Percentiles rank a stretch among this genome's conserved stretches.
Evolutionary conservation across 2,797 vertebrate species (phyloP).

Genomic region (Pampus argenteus): DNA sequence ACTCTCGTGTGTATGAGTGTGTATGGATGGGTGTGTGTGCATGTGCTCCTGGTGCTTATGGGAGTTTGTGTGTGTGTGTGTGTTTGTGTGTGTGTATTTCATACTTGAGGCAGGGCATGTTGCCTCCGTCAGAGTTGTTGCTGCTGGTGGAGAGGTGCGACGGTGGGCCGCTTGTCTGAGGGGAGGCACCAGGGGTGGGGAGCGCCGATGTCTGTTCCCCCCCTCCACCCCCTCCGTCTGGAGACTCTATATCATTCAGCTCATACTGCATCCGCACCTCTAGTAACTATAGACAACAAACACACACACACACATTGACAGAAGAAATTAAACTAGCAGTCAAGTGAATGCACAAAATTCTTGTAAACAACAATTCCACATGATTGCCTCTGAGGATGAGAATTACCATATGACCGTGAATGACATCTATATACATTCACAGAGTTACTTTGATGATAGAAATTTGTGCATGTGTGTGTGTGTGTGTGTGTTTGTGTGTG

Average conservation of each 20-base stretch:
- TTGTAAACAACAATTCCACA: slow-evolving; percentile 14
- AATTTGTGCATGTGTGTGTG: slow-evolving; percentile 36
- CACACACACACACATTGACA: slow-evolving; percentile 27
- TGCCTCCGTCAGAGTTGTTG: slow-evolving; percentile 97
- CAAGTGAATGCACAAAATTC: not conserved
- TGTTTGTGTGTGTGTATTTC: slow-evolving; percentile 40
- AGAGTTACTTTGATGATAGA: slow-evolving; percentile 39
- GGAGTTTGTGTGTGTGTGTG: slow-evolving; percentile 34
- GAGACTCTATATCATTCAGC: slow-evolving; percentile 93
- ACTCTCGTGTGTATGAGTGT: slow-evolving; percentile 41
- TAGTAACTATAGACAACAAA: slow-evolving; percentile 86
- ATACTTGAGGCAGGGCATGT: slow-evolving; percentile 97
- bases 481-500: slow-evolving; percentile 25
- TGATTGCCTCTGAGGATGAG: slow-evolving; percentile 11
- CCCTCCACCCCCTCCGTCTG: slow-evolving; percentile 83
- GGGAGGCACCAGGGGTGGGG: slow-evolving; percentile 90
- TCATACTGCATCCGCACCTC: slow-evolving; percentile 96
- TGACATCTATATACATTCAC: slow-evolving; percentile 18
- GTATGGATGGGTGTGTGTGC: slow-evolving; percentile 24
- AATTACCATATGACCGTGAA: slow-evolving; percentile 11
- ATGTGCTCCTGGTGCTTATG: slow-evolving; percentile 27
- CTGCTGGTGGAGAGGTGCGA: slow-evolving; percentile 96
- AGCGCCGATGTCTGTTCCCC: slow-evolving; percentile 90
- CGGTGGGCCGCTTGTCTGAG: slow-evolving; percentile 90
- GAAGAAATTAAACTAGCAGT: not conserved